Base-by-base conservation (phyloP, 2,888 invertebrate species). In the Branchipolynoe longqiensis region DNA sequence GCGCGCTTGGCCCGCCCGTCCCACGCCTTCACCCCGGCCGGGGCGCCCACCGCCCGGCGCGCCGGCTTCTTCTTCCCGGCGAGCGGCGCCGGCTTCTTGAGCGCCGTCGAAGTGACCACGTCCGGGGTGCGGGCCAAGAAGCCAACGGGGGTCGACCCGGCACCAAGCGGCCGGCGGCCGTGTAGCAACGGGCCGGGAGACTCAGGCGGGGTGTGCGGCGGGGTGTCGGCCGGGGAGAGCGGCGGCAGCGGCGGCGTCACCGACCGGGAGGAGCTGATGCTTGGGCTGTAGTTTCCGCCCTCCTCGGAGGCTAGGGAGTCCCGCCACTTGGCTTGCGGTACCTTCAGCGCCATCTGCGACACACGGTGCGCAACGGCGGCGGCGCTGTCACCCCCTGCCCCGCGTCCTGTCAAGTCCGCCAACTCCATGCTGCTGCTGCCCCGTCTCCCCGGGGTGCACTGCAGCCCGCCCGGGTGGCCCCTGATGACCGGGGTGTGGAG, bases 241-340 rank as follows among this genome's bases (percentile, higher is more conserved):
- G 91, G 91, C 56, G 90, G 91, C 59, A 91, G 88, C 38, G 91
- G 91, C 6, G 87, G 87, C 8, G 91, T 91, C n/a, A 90, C 89
- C 14, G 91, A 91, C 18, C 89, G 54, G 28, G 82, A 84, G 25
- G 73, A 58, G 4, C 41, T 48, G 41, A 69, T 41, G 62, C 82
- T 84, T 81, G 78, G 83, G 38, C 64, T 62, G 73, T 84, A 84
- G 48, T 69, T 59, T 8, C 84, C 84, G 8, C 83, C 83, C 31
- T 84, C 69, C 40, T 84, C 69, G n/a, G 69, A 69, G n/a, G 40
- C 69, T 6, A 84, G 33, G 31, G 84, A 84, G 22, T 62, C 84
- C n/a, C 69, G 69, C 84, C 84, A 84, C 41, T 73, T 84, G 38
- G 33, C 3, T 25, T 25, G 14, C 31, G 62, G 28, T 1, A 25